Base-by-base conservation (phyloP, 1,140 invertebrate genomes). In the Anastrepha obliqua region DNA sequence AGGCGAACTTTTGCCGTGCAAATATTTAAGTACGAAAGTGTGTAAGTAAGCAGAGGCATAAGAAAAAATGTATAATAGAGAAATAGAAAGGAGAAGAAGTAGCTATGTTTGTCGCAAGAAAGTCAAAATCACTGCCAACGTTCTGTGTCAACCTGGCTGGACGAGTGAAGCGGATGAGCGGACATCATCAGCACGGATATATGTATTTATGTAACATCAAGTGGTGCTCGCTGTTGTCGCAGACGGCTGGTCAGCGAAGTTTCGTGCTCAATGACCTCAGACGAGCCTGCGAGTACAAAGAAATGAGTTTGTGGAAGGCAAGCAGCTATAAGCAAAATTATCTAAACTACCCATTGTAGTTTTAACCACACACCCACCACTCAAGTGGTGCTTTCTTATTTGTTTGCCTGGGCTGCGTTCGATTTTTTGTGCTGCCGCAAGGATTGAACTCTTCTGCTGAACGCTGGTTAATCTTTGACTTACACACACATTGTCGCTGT, bases 401-500 rank as follows among this genome's bases (percentile, higher is more conserved):
- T 3, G 62, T 20, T 17, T 20, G 17, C 1, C 2, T 64, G 1
- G 1, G 60, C 6, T 6, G 3, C n/a, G 2, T 7, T n/a, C 4
- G 15, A n/a, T 13, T 29, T 67, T 42, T 29, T 67, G 29, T 7
- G 29, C 9, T 9, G 13, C 13, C 64, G 2, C 29, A 13, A 67
- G 11, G 13, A 67, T 67, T 67, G 64, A 20, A 67, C 64, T 67
- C 29, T 42, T 6, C 64, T 39, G 8, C 67, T 47, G 39, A 55
- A 55, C 11, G 9, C 13, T 39, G 39, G 9, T 39, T 74, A 74
- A 74, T 74, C 67, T 39, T 74, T 44, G 42, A 8, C 67, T 74
- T 74, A 74, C 67, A 42, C 44, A 47, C 67, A 74, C 67, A 74
- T n/a, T 44, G 67, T 74, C 13, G 42, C 67, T 15, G 67, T 74